These are phyloP conservation scores for Ursus arctos DNA, from an alignment of 2,113 vertebrate species.

Conservation along the genomic window DNA sequence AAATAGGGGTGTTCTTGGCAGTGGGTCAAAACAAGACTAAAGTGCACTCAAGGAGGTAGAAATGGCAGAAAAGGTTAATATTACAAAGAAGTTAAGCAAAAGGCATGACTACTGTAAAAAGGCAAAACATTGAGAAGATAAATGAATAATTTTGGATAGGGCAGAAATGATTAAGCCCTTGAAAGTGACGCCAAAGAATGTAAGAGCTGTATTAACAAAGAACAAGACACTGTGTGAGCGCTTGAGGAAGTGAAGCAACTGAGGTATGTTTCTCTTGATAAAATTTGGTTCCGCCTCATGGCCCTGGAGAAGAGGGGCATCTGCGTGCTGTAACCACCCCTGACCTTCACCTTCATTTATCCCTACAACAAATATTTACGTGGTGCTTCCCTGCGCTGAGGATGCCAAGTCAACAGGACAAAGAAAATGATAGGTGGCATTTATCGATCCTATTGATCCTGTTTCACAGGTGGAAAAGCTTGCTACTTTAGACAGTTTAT, in stretches of 20 bases:
- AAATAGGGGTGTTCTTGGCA: constrained; percentile 41
- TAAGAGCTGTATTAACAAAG: background rate
- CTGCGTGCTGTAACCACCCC: background rate
- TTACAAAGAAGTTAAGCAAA: constrained; percentile 58
- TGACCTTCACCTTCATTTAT: background rate
- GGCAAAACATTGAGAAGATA: constrained; percentile 27
- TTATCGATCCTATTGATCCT: background rate
- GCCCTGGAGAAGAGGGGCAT: background rate
- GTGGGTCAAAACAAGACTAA: constrained; percentile 36
- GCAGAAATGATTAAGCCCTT: constrained; percentile 34
- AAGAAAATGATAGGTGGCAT: background rate
- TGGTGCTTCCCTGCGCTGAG: background rate
- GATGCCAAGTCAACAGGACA: background rate
- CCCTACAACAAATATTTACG: background rate
- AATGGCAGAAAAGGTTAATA: constrained; percentile 33
- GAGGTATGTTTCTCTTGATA: background rate
- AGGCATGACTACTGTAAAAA: constrained; percentile 49
- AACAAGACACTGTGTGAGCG: background rate
- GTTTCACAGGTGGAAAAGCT: background rate
- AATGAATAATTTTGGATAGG: constrained; percentile 43
- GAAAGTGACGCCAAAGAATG: background rate
- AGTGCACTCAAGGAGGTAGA: background rate
- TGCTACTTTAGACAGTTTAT: background rate
- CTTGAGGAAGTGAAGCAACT: background rate
- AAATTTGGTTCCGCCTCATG: background rate